A percentile compares a stretch with the other conserved stretches of the same genome.
Evolutionary conservation across 2,888 invertebrate genomes (phyloP).

Genomic region (Catocala sponsa): DNA sequence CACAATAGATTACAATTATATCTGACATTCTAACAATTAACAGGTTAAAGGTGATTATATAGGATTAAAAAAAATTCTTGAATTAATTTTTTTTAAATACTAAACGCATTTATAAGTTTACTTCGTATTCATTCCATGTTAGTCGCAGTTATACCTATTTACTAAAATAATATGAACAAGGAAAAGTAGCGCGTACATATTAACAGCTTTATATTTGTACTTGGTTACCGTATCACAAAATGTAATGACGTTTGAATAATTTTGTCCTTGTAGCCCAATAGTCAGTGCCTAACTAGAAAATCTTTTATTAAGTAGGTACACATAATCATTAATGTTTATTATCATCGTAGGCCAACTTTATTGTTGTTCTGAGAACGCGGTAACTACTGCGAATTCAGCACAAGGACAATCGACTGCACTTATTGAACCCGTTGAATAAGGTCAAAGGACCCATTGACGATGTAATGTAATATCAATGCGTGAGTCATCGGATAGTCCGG

Average conservation of each 20-base stretch:
- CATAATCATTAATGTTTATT: constrained; percentile 50
- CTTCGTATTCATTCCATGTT: too few species aligned
- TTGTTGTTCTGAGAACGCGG: constrained; percentile 75
- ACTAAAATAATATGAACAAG: too few species aligned
- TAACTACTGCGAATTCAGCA: constrained; percentile 73
- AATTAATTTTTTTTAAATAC: too few species aligned
- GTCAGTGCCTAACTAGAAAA: neutral
- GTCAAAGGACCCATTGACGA: constrained; percentile 81
- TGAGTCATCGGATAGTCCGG: constrained; percentile 82
- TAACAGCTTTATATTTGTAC: too few species aligned
- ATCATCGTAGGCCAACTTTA: constrained; percentile 59
- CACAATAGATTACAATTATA: too few species aligned
- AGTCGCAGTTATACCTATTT: too few species aligned
- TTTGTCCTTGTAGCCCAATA: constrained; percentile 7
- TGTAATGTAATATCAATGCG: constrained; percentile 73
- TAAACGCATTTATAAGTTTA: too few species aligned
- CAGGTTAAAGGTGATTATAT: too few species aligned
- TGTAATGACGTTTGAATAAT: neutral
- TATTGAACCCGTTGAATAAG: constrained; percentile 78
- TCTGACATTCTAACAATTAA: too few species aligned
- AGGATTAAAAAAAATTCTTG: too few species aligned
- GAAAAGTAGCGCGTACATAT: too few species aligned
- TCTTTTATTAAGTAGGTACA: constrained; percentile 16
- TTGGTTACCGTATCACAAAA: too few species aligned
- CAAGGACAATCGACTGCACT: constrained; percentile 79